phyloP scores from a whole-genome alignment of 2,113 vertebrate species.

The Talpa occidentalis region DNA sequence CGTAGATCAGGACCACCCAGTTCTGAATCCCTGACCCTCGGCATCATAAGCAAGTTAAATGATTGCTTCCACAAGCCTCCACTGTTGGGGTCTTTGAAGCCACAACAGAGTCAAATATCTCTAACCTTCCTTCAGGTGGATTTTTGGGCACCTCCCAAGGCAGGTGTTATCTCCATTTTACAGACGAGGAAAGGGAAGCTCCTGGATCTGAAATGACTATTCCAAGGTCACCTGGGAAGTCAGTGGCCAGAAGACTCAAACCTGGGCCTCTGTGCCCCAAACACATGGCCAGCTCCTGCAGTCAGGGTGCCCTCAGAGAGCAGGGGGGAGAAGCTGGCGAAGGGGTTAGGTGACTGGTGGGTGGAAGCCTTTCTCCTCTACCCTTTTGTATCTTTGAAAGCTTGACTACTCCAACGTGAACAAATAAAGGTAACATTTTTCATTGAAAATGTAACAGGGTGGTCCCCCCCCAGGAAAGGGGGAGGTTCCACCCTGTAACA shows the following conservation, averaged over 20 bases:
- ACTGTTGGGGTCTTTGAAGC: neutral
- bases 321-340: no score
- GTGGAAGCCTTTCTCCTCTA: neutral
- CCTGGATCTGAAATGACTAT: neutral
- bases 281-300: neutral
- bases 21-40: neutral
- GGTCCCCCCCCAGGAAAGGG: no score
- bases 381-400: neutral
- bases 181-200: neutral
- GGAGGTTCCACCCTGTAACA: no score
- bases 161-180: neutral
- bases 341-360: neutral
- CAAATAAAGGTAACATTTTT: slow-evolving; percentile 44
- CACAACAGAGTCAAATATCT: neutral
- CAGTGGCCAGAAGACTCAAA: neutral
- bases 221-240: neutral
- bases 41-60: neutral
- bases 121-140: neutral
- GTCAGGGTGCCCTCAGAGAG: neutral
- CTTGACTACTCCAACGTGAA: neutral
- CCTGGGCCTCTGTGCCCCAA: neutral
- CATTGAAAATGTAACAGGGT: no score
- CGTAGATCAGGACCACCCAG: neutral
- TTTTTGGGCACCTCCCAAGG: neutral
- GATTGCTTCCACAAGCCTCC: neutral